phyloP scores from a whole-genome alignment of 2,888 invertebrate species.

The Dione vanillae region DNA sequence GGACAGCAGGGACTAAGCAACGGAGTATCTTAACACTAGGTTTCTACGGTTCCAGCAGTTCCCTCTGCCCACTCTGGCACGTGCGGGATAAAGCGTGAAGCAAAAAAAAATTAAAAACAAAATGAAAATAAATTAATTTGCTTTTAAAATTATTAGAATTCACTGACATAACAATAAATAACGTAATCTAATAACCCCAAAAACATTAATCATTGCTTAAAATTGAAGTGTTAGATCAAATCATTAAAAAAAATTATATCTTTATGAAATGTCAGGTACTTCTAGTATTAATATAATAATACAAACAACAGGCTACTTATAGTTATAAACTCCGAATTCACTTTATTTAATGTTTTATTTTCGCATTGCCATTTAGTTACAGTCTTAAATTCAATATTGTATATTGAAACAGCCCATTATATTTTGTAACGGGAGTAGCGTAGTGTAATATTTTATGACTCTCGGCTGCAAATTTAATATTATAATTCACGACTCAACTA shows the following conservation, averaged over 20 bases:
- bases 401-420: conserved; percentile 32
- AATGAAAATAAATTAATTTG: too few relatives aligned
- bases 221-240: too few relatives aligned
- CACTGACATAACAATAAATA: too few relatives aligned
- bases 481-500: conserved; percentile 41
- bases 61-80: too few relatives aligned
- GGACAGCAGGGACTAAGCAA: too few relatives aligned
- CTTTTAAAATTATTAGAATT: too few relatives aligned
- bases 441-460: conserved; percentile 44
- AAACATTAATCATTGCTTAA: too few relatives aligned
- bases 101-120: too few relatives aligned
- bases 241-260: background rate
- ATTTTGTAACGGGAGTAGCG: conserved; percentile 44
- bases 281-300: conserved; percentile 2
- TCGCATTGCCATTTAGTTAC: conserved; percentile 26
- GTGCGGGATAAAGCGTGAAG: too few relatives aligned
- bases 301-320: background rate
- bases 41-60: too few relatives aligned
- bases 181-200: too few relatives aligned
- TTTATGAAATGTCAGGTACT: background rate
- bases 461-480: conserved; percentile 47
- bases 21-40: too few relatives aligned
- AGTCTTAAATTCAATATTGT: conserved; percentile 30
- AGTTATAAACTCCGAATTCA: conserved; percentile 4
- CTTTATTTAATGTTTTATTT: conserved; percentile 6